These are phyloP conservation scores for Dipodomys spectabilis DNA, from an alignment of 2,113 vertebrate genomes.

Conservation along the genomic window DNA sequence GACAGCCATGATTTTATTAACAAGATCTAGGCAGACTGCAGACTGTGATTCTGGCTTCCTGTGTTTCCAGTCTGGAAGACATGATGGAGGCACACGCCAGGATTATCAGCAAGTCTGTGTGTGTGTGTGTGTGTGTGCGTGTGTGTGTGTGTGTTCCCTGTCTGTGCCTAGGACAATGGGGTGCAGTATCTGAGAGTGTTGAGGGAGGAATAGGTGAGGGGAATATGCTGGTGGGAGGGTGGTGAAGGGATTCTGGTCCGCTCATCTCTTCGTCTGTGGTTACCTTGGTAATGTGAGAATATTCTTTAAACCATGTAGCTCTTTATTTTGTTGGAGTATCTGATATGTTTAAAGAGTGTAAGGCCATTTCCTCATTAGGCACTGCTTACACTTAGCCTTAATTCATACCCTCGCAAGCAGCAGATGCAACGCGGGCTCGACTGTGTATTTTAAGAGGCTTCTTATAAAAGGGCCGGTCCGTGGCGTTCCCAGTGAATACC, in stretches of 20 bases:
- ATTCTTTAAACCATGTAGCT: constrained; percentile 35
- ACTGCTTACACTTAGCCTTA: constrained; percentile 61
- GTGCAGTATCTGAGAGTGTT: background rate
- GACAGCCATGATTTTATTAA: background rate
- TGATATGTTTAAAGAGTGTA: constrained; percentile 53
- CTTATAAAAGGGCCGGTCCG: constrained; percentile 76
- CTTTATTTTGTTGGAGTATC: constrained; percentile 57
- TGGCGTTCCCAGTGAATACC: constrained; percentile 70
- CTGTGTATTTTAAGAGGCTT: constrained; percentile 83
- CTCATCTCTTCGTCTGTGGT: background rate
- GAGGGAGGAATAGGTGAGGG: too few species aligned
- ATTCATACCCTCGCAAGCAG: constrained; percentile 44
- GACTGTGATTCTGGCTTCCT: background rate
- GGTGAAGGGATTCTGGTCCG: rapidly evolving
- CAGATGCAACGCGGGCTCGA: constrained; percentile 48
- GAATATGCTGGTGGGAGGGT: background rate
- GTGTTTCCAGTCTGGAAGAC: background rate
- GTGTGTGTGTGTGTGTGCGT: too few species aligned
- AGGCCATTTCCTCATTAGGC: constrained; percentile 36
- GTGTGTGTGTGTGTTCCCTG: too few species aligned
- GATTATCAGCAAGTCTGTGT: background rate
- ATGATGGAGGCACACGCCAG: background rate
- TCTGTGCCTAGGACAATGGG: background rate
- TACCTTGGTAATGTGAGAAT: constrained; percentile 50
- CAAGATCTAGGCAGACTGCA: background rate